Conservation (phyloP, 1,140 invertebrate genomes). For the Drosophila fuyamai region DNA sequence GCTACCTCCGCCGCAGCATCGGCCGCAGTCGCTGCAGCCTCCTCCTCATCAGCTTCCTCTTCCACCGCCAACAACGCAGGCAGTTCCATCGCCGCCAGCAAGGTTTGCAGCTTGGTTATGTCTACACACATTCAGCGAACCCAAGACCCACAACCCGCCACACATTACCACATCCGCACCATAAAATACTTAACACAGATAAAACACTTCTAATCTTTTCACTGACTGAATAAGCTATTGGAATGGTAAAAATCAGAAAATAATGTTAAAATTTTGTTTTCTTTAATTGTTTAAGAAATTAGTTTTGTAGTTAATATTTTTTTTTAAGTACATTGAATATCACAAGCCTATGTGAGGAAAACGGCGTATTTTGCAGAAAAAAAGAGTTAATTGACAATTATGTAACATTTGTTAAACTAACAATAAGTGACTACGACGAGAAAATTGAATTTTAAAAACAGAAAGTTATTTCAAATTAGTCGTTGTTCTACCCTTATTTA, state of each 20-base stretch:
- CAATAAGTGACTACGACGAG: no score
- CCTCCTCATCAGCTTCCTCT: slow-evolving; percentile 37
- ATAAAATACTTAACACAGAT: slow-evolving; percentile 8
- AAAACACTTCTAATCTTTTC: neutral
- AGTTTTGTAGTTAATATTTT: no score
- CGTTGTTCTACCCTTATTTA: no score
- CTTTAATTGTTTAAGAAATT: no score
- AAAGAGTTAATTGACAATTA: no score
- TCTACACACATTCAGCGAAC: slow-evolving; percentile 2
- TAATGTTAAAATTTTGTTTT: no score
- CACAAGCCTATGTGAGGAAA: no score
- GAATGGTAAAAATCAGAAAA: neutral
- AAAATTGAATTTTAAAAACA: no score
- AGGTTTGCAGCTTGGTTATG: slow-evolving; percentile 69
- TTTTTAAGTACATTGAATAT: no score
- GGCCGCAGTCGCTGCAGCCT: slow-evolving; percentile 48
- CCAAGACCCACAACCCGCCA: neutral
- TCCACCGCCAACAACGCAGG: slow-evolving; percentile 44
- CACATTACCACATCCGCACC: slow-evolving; percentile 16
- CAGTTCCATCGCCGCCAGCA: slow-evolving; percentile 64
- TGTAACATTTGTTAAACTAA: no score
- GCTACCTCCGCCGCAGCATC: slow-evolving; percentile 54
- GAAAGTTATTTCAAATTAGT: no score
- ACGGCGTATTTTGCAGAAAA: no score
- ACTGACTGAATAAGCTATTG: neutral